These are phyloP conservation scores for Corbicula japonica DNA, from an alignment of 2,888 invertebrate species.

Conservation along the genomic window DNA sequence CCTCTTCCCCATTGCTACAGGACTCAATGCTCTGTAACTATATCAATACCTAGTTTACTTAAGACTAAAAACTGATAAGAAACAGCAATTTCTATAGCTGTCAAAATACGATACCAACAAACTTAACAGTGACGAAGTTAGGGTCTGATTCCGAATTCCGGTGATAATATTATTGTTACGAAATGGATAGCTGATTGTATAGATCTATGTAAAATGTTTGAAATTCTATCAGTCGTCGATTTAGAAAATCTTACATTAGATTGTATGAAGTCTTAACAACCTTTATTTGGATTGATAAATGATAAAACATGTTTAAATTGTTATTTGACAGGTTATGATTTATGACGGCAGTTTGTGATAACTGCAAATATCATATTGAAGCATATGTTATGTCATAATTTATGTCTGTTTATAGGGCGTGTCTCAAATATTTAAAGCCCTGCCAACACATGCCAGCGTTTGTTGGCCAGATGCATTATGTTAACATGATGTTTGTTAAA, in stretches of 20 bases:
- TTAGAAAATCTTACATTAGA: neutral
- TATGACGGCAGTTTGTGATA: slow-evolving; percentile 19
- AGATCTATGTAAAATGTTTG: slow-evolving; percentile 11
- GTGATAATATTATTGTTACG: slow-evolving; percentile 26
- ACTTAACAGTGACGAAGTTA: neutral
- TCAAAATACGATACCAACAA: slow-evolving; percentile 24
- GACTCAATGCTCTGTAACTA: neutral
- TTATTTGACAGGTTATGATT: slow-evolving; percentile 37
- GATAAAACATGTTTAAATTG: slow-evolving; percentile 21
- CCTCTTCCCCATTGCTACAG: too few relatives aligned
- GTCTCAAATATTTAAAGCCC: too few relatives aligned
- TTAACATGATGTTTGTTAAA: too few relatives aligned
- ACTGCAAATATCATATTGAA: too few relatives aligned
- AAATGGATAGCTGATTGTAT: slow-evolving; percentile 6
- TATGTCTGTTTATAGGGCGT: too few relatives aligned
- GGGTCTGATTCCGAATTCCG: neutral
- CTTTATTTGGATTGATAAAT: neutral
- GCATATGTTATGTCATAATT: too few relatives aligned
- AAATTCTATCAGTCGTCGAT: slow-evolving; percentile 7
- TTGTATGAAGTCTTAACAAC: too few relatives aligned
- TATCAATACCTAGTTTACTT: neutral
- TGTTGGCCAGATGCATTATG: too few relatives aligned
- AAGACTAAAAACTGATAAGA: slow-evolving; percentile 2
- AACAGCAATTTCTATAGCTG: slow-evolving; percentile 9
- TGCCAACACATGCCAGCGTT: too few relatives aligned